Evolutionary conservation across 2,113 vertebrate species (phyloP).

Genomic region (Carollia perspicillata): DNA sequence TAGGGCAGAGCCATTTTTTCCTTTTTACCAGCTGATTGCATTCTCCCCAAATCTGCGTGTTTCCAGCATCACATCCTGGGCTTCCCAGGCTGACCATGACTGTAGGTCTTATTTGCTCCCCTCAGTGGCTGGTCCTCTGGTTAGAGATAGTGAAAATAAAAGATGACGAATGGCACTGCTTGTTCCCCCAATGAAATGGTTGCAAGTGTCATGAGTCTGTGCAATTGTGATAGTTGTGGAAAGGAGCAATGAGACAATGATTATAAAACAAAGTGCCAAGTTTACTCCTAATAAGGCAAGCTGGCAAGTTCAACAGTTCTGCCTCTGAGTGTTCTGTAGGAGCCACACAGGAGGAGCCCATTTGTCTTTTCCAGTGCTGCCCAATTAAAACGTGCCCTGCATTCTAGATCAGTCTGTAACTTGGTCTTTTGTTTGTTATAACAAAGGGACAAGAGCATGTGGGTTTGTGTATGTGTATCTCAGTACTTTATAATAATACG

Average conservation of each 20-base stretch:
- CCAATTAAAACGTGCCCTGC: background rate
- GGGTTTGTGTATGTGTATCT: background rate
- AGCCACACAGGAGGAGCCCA: background rate
- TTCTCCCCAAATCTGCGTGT: background rate
- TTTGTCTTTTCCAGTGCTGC: background rate
- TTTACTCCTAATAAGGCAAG: background rate
- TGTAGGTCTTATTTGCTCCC: background rate
- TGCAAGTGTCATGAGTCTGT: background rate
- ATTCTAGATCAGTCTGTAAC: background rate
- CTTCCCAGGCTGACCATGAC: background rate
- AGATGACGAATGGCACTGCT: background rate
- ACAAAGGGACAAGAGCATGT: background rate
- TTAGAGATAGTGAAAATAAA: background rate
- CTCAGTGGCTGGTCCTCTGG: background rate
- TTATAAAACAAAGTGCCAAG: background rate
- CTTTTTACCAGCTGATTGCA: background rate
- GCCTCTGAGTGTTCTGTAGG: background rate
- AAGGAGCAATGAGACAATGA: background rate
- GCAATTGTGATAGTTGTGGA: conserved; percentile 6
- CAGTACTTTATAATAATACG: background rate
- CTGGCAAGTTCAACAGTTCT: background rate
- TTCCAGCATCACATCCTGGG: background rate
- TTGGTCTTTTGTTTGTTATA: background rate
- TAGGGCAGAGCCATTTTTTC: background rate
- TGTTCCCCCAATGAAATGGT: background rate